A percentile compares a stretch with the other conserved stretches of the same genome.
Evolutionary conservation across 2,797 vertebrate genomes (phyloP).

Genomic region (Benthosema pterotum): DNA sequence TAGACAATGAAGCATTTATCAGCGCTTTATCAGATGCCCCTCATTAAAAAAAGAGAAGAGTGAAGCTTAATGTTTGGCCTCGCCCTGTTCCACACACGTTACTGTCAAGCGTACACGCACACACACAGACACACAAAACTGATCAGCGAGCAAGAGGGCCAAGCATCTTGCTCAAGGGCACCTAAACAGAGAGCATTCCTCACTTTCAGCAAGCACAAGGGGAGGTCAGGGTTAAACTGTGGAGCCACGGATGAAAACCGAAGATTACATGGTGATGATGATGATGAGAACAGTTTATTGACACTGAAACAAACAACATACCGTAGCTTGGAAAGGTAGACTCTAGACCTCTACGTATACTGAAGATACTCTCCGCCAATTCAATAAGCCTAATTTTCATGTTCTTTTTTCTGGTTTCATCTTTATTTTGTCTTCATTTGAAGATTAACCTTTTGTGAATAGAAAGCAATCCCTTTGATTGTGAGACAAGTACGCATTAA

Average conservation of each 20-base stretch:
- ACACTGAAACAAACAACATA: neutral
- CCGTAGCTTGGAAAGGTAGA: neutral
- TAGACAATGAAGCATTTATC: neutral
- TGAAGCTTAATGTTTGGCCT: neutral
- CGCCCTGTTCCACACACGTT: neutral
- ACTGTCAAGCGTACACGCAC: neutral
- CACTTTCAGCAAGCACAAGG: neutral
- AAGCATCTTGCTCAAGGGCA: neutral
- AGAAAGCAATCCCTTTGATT: too few relatives aligned
- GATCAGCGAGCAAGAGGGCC: too few relatives aligned
- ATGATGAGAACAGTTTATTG: conserved; percentile 4
- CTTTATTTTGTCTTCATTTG: too few relatives aligned
- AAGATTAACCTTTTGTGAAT: too few relatives aligned
- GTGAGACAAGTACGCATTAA: neutral
- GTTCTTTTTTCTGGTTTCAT: too few relatives aligned
- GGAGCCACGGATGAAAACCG: too few relatives aligned
- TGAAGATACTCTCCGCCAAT: too few relatives aligned
- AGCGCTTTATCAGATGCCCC: neutral
- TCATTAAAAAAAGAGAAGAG: neutral
- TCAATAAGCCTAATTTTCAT: too few relatives aligned
- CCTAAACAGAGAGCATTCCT: neutral
- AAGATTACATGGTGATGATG: too few relatives aligned
- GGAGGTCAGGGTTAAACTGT: too few relatives aligned
- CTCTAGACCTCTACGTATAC: neutral
- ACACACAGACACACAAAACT: too few relatives aligned